phyloP scores from a whole-genome alignment of 1,140 invertebrate species.

The Drosophila fuyamai region DNA sequence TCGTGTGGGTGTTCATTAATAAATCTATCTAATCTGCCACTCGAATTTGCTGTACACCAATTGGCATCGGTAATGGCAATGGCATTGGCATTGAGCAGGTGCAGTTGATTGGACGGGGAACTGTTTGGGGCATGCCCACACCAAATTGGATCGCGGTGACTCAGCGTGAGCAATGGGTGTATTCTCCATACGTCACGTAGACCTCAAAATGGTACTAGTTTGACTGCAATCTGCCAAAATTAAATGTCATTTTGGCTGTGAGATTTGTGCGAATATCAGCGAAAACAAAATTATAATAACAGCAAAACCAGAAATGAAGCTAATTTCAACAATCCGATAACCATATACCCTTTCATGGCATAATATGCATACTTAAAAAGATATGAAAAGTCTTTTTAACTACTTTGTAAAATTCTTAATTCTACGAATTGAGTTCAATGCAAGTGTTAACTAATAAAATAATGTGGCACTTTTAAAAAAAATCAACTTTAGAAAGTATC shows the following conservation, averaged over 20 bases:
- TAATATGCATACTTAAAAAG: too few species aligned
- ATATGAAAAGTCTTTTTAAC: too few species aligned
- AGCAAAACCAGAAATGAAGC: neutral
- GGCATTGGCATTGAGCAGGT: slow-evolving; percentile 46
- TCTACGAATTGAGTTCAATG: too few species aligned
- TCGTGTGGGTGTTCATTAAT: slow-evolving; percentile 22
- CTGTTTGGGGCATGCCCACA: slow-evolving; percentile 19
- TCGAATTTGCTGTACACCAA: slow-evolving; percentile 8
- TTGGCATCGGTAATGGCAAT: slow-evolving; percentile 13
- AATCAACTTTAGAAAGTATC: too few species aligned
- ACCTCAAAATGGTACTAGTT: slow-evolving; percentile 16
- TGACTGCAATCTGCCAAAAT: slow-evolving; percentile 31
- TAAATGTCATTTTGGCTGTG: slow-evolving; percentile 21
- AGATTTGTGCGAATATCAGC: slow-evolving; percentile 4
- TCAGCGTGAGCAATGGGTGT: slow-evolving; percentile 35
- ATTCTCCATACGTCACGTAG: slow-evolving; percentile 75
- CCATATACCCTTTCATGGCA: too few species aligned
- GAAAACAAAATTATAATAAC: neutral
- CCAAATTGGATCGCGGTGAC: slow-evolving; percentile 22
- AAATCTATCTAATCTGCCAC: slow-evolving; percentile 39
- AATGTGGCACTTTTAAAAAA: too few species aligned
- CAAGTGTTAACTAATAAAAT: too few species aligned
- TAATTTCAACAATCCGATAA: too few species aligned
- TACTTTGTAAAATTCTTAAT: too few species aligned
- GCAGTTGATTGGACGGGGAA: slow-evolving; percentile 12